These are phyloP conservation scores for Cephus spinipes DNA, from an alignment of 2,888 invertebrate genomes.

Conservation along the genomic window DNA sequence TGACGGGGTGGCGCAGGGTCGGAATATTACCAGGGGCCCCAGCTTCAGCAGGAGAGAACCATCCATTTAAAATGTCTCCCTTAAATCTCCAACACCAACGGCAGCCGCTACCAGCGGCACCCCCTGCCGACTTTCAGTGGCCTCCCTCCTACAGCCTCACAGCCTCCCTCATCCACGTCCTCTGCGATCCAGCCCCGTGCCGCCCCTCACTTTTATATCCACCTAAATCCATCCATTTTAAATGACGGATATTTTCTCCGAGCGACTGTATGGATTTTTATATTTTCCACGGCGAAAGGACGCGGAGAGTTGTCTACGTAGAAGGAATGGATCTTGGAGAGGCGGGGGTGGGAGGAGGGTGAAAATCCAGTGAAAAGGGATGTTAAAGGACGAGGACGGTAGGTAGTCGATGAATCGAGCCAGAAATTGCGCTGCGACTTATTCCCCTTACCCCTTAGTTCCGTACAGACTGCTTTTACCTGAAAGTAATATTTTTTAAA, in stretches of 20 bases:
- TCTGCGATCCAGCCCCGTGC: conserved; percentile 23
- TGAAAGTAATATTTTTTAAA: too few species aligned
- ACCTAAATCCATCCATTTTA: conserved; percentile 65
- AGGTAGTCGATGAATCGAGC: too few species aligned
- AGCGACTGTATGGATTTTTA: conserved; percentile 61
- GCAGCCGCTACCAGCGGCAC: conserved; percentile 51
- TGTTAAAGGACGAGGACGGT: neutral
- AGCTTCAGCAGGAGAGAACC: conserved; percentile 63
- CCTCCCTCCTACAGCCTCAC: conserved; percentile 22
- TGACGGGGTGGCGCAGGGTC: conserved; percentile 40
- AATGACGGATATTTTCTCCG: conserved; percentile 64
- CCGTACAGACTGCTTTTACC: too few species aligned
- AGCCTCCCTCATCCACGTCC: conserved; percentile 20
- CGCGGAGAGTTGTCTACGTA: conserved; percentile 17
- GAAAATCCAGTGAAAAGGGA: neutral
- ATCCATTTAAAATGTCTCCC: conserved; percentile 62
- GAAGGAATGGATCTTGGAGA: conserved; percentile 14
- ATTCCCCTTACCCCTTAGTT: too few species aligned
- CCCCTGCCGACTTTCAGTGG: conserved; percentile 47
- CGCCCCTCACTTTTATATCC: conserved; percentile 60
- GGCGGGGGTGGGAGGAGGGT: neutral
- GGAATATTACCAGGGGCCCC: conserved; percentile 43
- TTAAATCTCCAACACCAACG: conserved; percentile 54
- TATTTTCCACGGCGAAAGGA: conserved; percentile 42
- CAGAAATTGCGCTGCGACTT: too few species aligned